A percentile compares a stretch with the other conserved stretches of the same genome.
Evolutionary conservation across 2,888 invertebrate genomes (phyloP).

Genomic region (Iphiclides podalirius): DNA sequence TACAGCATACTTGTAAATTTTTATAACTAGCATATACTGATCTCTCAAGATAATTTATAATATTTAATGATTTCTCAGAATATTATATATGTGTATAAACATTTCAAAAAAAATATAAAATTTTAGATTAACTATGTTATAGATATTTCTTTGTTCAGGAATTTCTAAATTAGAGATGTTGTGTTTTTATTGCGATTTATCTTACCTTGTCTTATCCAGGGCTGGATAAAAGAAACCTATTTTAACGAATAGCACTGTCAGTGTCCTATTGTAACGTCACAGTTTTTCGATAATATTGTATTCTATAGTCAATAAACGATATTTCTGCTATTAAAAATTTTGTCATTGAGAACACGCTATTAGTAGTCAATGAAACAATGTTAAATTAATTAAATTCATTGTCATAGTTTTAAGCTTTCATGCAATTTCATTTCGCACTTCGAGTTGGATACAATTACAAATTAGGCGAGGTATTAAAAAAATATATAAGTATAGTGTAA

Average conservation of each 20-base stretch:
- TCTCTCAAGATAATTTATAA: constrained; percentile 78
- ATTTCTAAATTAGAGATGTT: constrained; percentile 55
- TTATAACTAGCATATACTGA: constrained; percentile 78
- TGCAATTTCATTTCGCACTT: constrained; percentile 77
- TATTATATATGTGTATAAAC: constrained; percentile 75
- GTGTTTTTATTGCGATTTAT: constrained; percentile 58
- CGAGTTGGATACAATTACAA: constrained; percentile 70
- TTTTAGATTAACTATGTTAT: constrained; percentile 68
- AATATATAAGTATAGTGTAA: constrained; percentile 64
- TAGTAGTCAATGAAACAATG: constrained; percentile 73
- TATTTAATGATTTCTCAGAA: constrained; percentile 70
- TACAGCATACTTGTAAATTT: constrained; percentile 70
- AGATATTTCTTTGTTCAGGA: constrained; percentile 60
- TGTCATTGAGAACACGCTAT: constrained; percentile 74
- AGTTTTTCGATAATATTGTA: constrained; percentile 78
- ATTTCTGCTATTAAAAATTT: constrained; percentile 76
- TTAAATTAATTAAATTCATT: constrained; percentile 73
- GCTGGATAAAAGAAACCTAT: constrained; percentile 66
- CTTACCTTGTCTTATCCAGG: constrained; percentile 54
- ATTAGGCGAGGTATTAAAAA: constrained; percentile 60
- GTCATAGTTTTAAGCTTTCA: constrained; percentile 77
- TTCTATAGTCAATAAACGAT: constrained; percentile 78
- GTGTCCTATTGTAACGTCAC: constrained; percentile 74
- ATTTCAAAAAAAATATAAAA: constrained; percentile 64
- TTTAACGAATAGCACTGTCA: constrained; percentile 69